phyloP scores from a whole-genome alignment of 2,888 invertebrate genomes.

The Calameuta pallipes region DNA sequence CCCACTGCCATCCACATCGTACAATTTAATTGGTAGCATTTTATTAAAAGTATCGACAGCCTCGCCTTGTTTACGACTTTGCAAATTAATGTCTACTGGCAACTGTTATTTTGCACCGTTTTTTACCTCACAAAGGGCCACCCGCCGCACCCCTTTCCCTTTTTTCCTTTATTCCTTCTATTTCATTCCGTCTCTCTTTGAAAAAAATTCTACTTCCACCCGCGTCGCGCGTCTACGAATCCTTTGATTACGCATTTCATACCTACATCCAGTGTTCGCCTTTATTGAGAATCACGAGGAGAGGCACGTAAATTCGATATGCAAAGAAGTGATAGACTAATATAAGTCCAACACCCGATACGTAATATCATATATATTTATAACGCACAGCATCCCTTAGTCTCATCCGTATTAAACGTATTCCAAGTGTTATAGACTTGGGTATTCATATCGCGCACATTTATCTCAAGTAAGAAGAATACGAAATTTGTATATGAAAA shows the following conservation, averaged over 20 bases:
- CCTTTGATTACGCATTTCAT: neutral
- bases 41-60: slow-evolving; percentile 66
- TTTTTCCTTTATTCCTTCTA: slow-evolving; percentile 17
- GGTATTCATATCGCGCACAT: neutral
- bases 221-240: neutral
- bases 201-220: neutral
- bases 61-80: slow-evolving; percentile 59
- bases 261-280: neutral
- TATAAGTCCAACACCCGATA: neutral
- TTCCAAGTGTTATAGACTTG: neutral
- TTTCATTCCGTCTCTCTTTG: slow-evolving; percentile 1
- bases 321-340: neutral
- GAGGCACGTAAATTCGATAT: neutral
- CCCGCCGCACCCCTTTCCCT: slow-evolving; percentile 13
- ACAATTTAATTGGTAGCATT: slow-evolving; percentile 63
- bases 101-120: slow-evolving; percentile 15
- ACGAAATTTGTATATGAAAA: neutral
- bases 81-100: slow-evolving; percentile 53
- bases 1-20: slow-evolving; percentile 37
- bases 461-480: neutral
- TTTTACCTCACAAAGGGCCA: slow-evolving; percentile 6
- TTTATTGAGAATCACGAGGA: neutral
- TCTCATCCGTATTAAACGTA: neutral
- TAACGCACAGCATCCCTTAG: neutral
- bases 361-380: neutral